Base-by-base conservation (phyloP, 2,797 vertebrate genomes). In the Tragelaphus oryx region DNA sequence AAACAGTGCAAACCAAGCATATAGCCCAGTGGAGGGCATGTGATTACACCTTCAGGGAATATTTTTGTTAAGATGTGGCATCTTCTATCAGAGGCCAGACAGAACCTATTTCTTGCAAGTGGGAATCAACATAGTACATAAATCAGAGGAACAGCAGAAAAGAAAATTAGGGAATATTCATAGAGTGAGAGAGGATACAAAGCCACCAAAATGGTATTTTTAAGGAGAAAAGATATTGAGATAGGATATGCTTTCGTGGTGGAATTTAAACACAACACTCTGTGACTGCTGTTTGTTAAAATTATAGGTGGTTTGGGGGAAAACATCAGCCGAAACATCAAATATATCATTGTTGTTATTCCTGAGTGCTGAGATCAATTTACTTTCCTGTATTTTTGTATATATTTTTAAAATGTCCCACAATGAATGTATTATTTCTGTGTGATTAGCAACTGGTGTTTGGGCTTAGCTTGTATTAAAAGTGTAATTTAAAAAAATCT, bases 21-120 rank as follows among this genome's bases (percentile, higher is more conserved):
- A 33, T 0, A 17, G 54, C 2, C 44, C n/a, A 8, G 57, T 4
- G 37, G 7, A 7, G 3, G 18, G 2, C 37, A 37, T 1, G 2
- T 1, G 37, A 33, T 1, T 1, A 28, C 2, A 0, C 30, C 24
- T 83, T 14, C 87, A 68, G 37, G 79, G 33, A n/a, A 1, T 8
- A 33, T 6, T 30, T 89, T 74, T 54, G 44, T 46, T 28, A 16
- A 76, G 55, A 44, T 83, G 52, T 4, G 30, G 6, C 18, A 57
- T 13, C 80, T 48, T 68, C n/a, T 24, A 5, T 37, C 55, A 68
- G 87, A 92, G 79, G 8, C 12, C 46, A 57, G 7, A 44, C 20
- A 79, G 85, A 90, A 55, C 13, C 26, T 41, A 13, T 78, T 82
- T 48, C 20, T 89, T 83, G 59, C 26, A 62, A 37, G 28, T 5